These are phyloP conservation scores for Ornithoptera priamus DNA, from an alignment of 2,888 invertebrate species.

Conservation along the genomic window DNA sequence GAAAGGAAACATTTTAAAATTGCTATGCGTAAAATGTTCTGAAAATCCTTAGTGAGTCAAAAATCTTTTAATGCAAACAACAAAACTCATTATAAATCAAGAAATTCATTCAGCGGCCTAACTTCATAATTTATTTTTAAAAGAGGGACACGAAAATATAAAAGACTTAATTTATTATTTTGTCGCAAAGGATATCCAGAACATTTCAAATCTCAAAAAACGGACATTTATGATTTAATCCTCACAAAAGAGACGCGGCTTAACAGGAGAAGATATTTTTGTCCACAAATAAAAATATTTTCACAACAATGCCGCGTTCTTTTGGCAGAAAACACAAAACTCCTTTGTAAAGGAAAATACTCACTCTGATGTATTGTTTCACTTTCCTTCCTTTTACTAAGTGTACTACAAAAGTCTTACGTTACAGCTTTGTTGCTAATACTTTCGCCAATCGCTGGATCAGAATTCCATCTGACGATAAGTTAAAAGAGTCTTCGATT, in stretches of 20 bases:
- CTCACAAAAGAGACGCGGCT: not conserved
- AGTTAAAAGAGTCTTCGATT: too few relatives aligned
- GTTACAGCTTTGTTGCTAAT: not conserved
- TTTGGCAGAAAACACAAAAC: constrained; percentile 14
- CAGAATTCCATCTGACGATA: too few relatives aligned
- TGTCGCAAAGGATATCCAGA: not conserved
- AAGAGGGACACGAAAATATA: not conserved
- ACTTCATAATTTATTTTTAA: not conserved
- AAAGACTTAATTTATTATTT: constrained; percentile 1
- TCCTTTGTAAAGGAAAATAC: constrained; percentile 19
- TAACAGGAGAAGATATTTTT: constrained; percentile 7
- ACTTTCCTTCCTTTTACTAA: constrained; percentile 15
- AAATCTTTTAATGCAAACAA: not conserved
- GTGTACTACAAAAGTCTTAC: constrained; percentile 7
- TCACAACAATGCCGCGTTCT: constrained; percentile 16
- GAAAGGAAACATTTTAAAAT: too few relatives aligned
- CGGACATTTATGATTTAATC: constrained; percentile 2
- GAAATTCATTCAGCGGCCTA: not conserved
- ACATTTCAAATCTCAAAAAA: not conserved
- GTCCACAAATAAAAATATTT: constrained; percentile 17
- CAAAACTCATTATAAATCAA: not conserved
- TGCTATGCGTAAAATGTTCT: not conserved
- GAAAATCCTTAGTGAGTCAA: not conserved
- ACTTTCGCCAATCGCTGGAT: not conserved
- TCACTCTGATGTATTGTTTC: constrained; percentile 12